Evolutionary conservation across 2,888 invertebrate species (phyloP).

Genomic region (Drosophila antonietae): DNA sequence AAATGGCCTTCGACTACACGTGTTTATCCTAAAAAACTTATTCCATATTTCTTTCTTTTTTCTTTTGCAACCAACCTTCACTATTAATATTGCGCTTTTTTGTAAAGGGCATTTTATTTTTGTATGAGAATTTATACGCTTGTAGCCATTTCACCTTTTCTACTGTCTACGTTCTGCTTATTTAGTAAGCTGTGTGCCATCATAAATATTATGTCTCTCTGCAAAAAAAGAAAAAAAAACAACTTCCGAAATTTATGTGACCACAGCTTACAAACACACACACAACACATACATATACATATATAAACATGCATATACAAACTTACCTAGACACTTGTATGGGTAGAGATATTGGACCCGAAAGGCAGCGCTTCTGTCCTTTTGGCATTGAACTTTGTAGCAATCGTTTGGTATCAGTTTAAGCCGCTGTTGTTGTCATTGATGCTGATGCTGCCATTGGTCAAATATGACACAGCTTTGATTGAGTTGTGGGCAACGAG

Average conservation of each 20-base stretch:
- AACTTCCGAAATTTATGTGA: constrained; percentile 56
- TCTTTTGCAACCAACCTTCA: constrained; percentile 1
- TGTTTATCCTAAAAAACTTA: constrained; percentile 32
- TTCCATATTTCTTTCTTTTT: constrained; percentile 33
- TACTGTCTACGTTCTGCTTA: constrained; percentile 26
- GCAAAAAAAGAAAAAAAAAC: constrained; percentile 6
- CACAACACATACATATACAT: neutral
- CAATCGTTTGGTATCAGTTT: constrained; percentile 25
- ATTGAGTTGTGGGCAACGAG: constrained; percentile 50
- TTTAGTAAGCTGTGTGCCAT: constrained; percentile 52
- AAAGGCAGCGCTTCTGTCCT: constrained; percentile 14
- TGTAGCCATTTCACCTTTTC: constrained; percentile 15
- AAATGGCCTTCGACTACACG: constrained; percentile 24
- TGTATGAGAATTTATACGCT: constrained; percentile 43
- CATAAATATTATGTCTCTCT: constrained; percentile 67
- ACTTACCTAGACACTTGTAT: constrained; percentile 1
- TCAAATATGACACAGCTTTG: constrained; percentile 67
- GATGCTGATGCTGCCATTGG: constrained; percentile 22
- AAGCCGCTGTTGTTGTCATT: constrained; percentile 2
- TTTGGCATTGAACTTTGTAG: constrained; percentile 42
- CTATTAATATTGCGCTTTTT: constrained; percentile 15
- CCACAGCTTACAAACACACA: constrained; percentile 21
- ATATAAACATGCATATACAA: neutral
- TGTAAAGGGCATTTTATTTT: constrained; percentile 60
- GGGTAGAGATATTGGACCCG: constrained; percentile 2